Percentiles rank a stretch among this genome's conserved stretches.
phyloP scores from a whole-genome alignment of 2,797 vertebrate species.

The Glossophaga mutica region DNA sequence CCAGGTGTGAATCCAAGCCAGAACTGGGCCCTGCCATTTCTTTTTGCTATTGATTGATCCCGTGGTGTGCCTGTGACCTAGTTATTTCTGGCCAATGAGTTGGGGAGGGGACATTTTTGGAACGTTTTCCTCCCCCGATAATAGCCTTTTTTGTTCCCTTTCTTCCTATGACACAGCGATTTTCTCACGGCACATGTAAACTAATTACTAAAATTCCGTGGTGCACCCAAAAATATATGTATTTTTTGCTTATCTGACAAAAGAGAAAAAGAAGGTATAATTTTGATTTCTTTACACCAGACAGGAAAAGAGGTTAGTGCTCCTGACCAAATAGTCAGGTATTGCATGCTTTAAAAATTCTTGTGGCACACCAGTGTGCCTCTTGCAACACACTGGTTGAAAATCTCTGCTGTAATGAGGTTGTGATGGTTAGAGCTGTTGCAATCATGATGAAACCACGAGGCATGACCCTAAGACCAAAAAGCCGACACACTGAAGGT shows the following conservation, averaged over 20 bases:
- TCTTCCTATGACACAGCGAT: background rate
- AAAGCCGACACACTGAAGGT: background rate
- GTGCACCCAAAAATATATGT: background rate
- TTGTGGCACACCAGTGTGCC: background rate
- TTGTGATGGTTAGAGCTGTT: background rate
- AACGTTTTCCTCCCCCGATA: background rate
- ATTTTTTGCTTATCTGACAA: background rate
- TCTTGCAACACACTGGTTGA: background rate
- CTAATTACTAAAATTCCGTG: background rate
- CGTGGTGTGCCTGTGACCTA: background rate
- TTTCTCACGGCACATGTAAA: background rate
- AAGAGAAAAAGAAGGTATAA: background rate
- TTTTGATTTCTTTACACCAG: background rate
- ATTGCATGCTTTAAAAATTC: background rate
- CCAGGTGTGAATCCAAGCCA: background rate
- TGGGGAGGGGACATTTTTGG: background rate
- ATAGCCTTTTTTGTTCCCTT: background rate
- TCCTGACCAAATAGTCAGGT: background rate
- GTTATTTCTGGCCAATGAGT: background rate
- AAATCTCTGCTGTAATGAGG: background rate
- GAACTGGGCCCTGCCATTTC: background rate
- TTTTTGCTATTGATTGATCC: background rate
- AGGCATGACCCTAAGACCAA: background rate
- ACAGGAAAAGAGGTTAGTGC: background rate
- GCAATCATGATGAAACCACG: background rate